Evolutionary conservation across 2,797 vertebrate species (phyloP).

Genomic region (Clarias laeviceps): DNA sequence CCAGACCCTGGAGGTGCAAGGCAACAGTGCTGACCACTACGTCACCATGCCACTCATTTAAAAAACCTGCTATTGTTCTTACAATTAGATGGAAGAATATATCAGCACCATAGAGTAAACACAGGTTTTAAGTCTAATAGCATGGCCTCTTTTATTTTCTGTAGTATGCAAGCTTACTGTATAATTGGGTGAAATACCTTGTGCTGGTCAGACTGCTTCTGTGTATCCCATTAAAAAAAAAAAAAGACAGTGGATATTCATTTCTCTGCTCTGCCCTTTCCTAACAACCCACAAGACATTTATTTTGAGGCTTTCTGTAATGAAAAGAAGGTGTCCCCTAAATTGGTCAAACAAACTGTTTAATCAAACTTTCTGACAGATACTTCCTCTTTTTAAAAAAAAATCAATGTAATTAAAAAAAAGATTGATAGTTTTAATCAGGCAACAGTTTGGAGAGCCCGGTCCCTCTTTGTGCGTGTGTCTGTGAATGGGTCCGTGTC

Average conservation of each 20-base stretch:
- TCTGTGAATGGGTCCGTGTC: slow-evolving; percentile 45
- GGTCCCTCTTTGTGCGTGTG: slow-evolving; percentile 30
- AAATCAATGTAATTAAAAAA: slow-evolving; percentile 42
- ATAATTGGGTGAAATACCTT: not conserved
- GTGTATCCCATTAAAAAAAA: slow-evolving; percentile 22
- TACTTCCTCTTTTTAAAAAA: slow-evolving; percentile 24
- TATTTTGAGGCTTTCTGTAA: slow-evolving; percentile 32
- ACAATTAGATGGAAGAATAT: not conserved
- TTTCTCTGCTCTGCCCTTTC: not conserved
- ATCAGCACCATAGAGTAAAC: not conserved
- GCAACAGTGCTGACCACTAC: no score
- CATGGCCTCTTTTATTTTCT: not conserved
- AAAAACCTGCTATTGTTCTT: not conserved
- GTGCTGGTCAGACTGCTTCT: slow-evolving; percentile 1
- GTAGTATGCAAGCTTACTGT: not conserved
- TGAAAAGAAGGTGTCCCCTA: slow-evolving; percentile 43
- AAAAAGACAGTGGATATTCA: slow-evolving; percentile 24
- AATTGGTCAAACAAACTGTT: slow-evolving; percentile 53
- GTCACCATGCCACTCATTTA: no score
- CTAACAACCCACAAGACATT: slow-evolving; percentile 21
- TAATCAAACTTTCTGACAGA: slow-evolving; percentile 49
- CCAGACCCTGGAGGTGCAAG: no score
- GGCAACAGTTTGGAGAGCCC: slow-evolving; percentile 39
- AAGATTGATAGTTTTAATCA: slow-evolving; percentile 51
- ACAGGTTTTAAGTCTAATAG: no score